phyloP scores from a whole-genome alignment of 2,888 invertebrate genomes.

The Drosophila ochracea region DNA sequence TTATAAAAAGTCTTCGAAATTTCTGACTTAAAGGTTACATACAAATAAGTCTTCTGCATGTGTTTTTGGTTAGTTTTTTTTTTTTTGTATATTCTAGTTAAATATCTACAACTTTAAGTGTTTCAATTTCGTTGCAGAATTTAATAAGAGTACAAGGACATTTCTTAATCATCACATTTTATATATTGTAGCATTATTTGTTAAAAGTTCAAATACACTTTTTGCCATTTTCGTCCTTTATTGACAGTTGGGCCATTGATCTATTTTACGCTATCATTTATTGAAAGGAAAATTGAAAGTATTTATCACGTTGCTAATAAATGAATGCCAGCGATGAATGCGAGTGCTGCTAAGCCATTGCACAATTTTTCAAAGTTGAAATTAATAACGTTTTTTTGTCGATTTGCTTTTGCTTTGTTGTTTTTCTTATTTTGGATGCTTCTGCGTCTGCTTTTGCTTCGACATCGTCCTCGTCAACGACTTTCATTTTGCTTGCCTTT shows the following conservation, averaged over 20 bases:
- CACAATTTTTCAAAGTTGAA: conserved; percentile 80
- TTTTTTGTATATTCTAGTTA: not conserved
- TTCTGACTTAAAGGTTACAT: too few species aligned
- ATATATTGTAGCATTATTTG: conserved; percentile 30
- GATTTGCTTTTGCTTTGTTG: conserved; percentile 5
- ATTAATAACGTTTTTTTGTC: conserved; percentile 71
- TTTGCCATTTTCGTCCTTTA: conserved; percentile 4
- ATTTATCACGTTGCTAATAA: conserved; percentile 80
- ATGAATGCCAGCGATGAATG: conserved; percentile 56
- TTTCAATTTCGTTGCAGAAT: not conserved
- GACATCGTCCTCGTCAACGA: conserved; percentile 32
- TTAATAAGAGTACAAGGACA: not conserved
- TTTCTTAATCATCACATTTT: conserved; percentile 1
- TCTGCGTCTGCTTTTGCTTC: conserved; percentile 11
- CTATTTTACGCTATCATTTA: conserved; percentile 77
- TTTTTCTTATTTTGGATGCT: conserved; percentile 24
- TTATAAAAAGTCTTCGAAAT: conserved; percentile 3
- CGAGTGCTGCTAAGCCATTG: conserved; percentile 69
- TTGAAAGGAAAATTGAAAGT: conserved; percentile 81
- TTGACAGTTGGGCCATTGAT: conserved; percentile 64
- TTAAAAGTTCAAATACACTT: conserved; percentile 30
- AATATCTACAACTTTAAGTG: not conserved
- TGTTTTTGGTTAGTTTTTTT: not conserved
- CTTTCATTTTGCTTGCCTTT: conserved; percentile 77
- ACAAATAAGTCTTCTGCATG: not conserved